Evolutionary conservation across 35 echinoderm and acorn worm genomes (phyloP).

Genomic region (Stichopus chloronotus): DNA sequence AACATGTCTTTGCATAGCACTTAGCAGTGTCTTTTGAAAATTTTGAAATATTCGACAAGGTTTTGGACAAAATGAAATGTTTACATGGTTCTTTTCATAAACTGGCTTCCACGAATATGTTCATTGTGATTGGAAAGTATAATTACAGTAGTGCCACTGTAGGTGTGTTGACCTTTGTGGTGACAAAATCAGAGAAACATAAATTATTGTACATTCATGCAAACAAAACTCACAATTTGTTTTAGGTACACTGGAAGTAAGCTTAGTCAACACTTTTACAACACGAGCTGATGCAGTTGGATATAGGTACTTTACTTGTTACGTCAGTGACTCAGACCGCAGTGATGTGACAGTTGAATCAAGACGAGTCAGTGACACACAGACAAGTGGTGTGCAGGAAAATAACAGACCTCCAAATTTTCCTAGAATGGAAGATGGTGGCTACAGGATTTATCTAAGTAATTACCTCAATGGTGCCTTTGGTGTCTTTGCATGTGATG

Average conservation of each 20-base stretch:
- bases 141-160: too few species aligned
- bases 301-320: not conserved
- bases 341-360: not conserved
- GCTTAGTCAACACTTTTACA: not conserved
- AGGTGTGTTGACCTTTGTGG: too few species aligned
- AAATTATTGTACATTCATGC: too few species aligned
- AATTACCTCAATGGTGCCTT: not conserved
- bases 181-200: too few species aligned
- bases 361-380: not conserved
- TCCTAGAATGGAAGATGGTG: not conserved
- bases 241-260: not conserved
- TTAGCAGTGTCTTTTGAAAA: too few species aligned
- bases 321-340: not conserved
- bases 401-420: not conserved
- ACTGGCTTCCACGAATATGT: too few species aligned
- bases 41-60: too few species aligned
- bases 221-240: not conserved
- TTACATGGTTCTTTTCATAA: too few species aligned
- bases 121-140: too few species aligned
- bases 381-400: rapidly evolving
- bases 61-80: too few species aligned
- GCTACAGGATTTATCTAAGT: not conserved
- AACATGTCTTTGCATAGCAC: too few species aligned
- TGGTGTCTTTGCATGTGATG: conserved; percentile 9
- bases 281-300: not conserved